phyloP scores from a whole-genome alignment of 2,888 invertebrate species.

The Idaea aversata region DNA sequence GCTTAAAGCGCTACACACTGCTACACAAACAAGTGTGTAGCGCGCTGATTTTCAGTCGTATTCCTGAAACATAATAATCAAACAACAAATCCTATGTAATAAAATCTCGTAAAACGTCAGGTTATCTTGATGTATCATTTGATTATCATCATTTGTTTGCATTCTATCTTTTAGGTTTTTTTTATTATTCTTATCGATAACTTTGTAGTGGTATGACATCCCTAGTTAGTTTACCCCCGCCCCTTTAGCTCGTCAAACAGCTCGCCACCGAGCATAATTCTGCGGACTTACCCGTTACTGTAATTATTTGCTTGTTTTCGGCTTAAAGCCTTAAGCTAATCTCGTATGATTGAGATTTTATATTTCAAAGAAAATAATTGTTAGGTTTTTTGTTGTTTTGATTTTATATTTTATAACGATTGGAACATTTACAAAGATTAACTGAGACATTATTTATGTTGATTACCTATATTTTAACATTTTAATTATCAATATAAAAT shows the following conservation, averaged over 20 bases:
- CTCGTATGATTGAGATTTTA: conserved; percentile 24
- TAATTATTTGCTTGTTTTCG: conserved; percentile 70
- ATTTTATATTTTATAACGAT: background rate
- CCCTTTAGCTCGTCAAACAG: conserved; percentile 39
- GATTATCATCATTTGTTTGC: too few relatives aligned
- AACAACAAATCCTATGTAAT: too few relatives aligned
- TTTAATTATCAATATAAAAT: too few relatives aligned
- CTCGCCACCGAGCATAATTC: conserved; percentile 74
- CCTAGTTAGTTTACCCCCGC: conserved; percentile 39
- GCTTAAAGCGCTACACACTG: too few relatives aligned
- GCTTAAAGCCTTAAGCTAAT: conserved; percentile 51
- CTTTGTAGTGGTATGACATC: conserved; percentile 27
- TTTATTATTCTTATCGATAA: conserved; percentile 23
- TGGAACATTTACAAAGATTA: too few relatives aligned
- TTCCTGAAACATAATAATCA: too few relatives aligned
- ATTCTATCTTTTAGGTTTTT: background rate
- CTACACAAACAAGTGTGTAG: too few relatives aligned
- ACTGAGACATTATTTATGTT: too few relatives aligned
- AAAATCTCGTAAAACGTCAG: too few relatives aligned
- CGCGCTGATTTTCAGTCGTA: too few relatives aligned
- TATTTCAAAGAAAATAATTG: conserved; percentile 3
- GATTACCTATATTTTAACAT: too few relatives aligned
- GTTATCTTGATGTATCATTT: too few relatives aligned
- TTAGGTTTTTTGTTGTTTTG: background rate
- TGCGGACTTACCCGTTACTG: conserved; percentile 62